Evolutionary conservation across 2,113 vertebrate species (phyloP), one percentile per base, ranked within the genome.

Genomic region (Pomatostomus ruficeps): DNA sequence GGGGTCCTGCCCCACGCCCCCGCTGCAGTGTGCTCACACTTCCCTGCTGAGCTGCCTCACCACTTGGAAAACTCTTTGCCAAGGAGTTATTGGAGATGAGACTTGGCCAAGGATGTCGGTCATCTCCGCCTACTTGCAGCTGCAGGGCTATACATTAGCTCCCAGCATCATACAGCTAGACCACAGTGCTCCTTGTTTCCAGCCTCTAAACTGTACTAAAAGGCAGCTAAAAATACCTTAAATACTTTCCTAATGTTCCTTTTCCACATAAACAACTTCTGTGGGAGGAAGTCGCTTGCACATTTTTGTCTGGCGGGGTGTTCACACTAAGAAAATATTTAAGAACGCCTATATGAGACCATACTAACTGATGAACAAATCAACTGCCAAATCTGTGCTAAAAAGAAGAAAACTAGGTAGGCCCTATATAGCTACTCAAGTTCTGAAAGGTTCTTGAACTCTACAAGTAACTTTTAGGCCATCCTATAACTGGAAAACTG

Each of bases 231-330:
- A 96, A 96, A 95, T 92, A 93, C 82, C 63, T 90, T 54, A 59
- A 96, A 94, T 95, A 91, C 51, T 95, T 96, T 91, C 93, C 83
- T 96, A 89, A 93, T 94, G 63, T 77, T 93, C 82, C 71, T 86
- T 94, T 93, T 95, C 83, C 61, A 95, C 52, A 89, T 48, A 93
- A 95, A 79, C 82, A 91, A 74, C 55, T 82, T 72, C 76, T 96
- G 92, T 91, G 93, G 93, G 90, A 96, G 88, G 92, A 96, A 96
- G 85, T 78, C 90, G 90, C 75, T 90, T 93, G 57, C 85, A 75
- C 88, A 81, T 90, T 96, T 96, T 95, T 93, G 91, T 88, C 90
- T 93, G 59, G 71, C 84, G 75, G 67, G 79, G 79, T 72, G 91
- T 48, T 91, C 76, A 59, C 52, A 38, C 57, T 84, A 68, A 77